Evolutionary conservation across 92 coral and sea anemone genomes (phyloP), one percentile per base, ranked within the genome.

Genomic region (Porites divaricata): DNA sequence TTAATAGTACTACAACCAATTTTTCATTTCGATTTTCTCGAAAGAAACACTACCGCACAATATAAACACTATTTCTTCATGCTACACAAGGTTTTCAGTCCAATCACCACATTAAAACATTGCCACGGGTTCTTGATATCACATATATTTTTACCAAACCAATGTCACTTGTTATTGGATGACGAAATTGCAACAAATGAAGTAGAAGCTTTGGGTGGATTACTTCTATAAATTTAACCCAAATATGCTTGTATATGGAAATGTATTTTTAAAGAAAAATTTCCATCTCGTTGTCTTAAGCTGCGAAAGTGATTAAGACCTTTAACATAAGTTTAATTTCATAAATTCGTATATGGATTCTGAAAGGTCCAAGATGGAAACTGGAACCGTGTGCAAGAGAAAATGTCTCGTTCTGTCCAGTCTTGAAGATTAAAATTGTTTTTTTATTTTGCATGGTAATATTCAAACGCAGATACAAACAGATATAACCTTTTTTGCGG

Each of bases 271-370:
- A 13, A 2, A 64, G 23, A 9, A 64, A 64, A 19, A 6, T n/a
- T 2, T 8, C 20, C 25, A 22, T 1, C 12, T 1, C n/a, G 45
- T 9, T 15, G 11, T 66, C 26, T 24, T 66, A 70, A 70, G 17
- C 54, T 9, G 45, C 35, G 41, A 73, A 8, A 8, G 2, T 73
- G 77, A 23, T 20, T 22, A 51, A 10, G 20, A 80, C 28, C 54
- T 70, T 11, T 67, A 57, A 70, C 23, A 63, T 68, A 35, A 54
- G 19, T 80, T 69, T 20, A 21, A 53, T 56, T 68, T 20, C 59
- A 22, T 28, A 76, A 76, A 54, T 75, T 75, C 25, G 56, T 54
- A 75, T 58, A 74, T 74, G 52, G 2, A 74, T 73, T 35, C 45
- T 35, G 45, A 20, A 5, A 74, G 63, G 20, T 22, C 62, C 62